A percentile compares a stretch with the other conserved stretches of the same genome.
These are phyloP conservation scores for Anoplolepis gracilipes DNA, from an alignment of 1,140 invertebrate species.

Conservation along the genomic window DNA sequence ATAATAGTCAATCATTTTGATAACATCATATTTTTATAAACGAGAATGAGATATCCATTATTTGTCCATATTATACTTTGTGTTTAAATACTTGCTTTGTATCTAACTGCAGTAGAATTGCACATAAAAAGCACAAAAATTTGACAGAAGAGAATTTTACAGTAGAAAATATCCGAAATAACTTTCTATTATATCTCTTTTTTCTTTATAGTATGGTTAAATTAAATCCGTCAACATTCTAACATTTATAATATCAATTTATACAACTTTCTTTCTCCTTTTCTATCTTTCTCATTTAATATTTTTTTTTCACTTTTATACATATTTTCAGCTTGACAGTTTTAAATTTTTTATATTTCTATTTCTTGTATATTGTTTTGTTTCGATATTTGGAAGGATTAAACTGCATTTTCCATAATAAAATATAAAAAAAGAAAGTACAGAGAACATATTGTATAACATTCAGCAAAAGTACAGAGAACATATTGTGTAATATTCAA, in stretches of 20 bases:
- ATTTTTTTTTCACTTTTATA: background rate
- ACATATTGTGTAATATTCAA: background rate
- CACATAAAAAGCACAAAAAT: slow-evolving; percentile 51
- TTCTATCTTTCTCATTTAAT: too few relatives aligned
- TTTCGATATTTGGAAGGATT: background rate
- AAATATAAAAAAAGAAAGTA: background rate
- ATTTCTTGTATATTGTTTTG: background rate
- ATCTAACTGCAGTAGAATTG: background rate
- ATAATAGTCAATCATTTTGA: slow-evolving; percentile 20
- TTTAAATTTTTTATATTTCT: background rate
- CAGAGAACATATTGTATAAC: background rate
- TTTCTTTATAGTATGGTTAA: slow-evolving; percentile 7
- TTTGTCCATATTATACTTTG: background rate
- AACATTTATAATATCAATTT: background rate
- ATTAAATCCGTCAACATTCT: background rate
- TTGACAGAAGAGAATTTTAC: slow-evolving; percentile 1
- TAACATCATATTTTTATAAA: slow-evolving; percentile 16
- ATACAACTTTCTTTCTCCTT: background rate
- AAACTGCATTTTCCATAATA: background rate
- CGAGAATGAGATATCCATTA: background rate
- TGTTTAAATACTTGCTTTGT: background rate
- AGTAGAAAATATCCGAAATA: slow-evolving; percentile 7
- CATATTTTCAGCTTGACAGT: background rate
- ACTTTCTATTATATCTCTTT: background rate
- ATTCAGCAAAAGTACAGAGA: background rate